Conservation (phyloP, 2,113 vertebrate genomes). For the Serilophus lunatus region DNA sequence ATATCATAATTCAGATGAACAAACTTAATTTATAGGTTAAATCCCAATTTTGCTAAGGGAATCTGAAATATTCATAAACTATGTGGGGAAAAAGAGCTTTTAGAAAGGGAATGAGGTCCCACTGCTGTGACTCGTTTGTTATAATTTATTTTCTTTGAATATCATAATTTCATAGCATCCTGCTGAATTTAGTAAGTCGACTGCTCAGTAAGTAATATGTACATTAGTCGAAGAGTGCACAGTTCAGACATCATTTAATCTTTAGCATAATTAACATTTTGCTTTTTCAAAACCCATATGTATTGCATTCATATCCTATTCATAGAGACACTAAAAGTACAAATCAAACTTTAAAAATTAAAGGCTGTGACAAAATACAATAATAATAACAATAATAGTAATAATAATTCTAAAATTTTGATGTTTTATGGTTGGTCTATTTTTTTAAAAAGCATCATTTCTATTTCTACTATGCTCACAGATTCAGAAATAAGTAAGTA, state of each 20-base stretch:
- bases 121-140: not conserved
- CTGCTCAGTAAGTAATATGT: not conserved
- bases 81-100: accelerated
- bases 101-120: not conserved
- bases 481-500: not conserved
- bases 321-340: not conserved
- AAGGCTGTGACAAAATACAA: not conserved
- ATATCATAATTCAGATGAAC: not conserved
- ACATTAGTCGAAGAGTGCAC: not conserved
- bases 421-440: not conserved
- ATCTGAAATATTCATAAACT: not conserved
- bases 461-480: not conserved
- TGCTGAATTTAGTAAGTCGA: not conserved
- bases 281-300: not conserved
- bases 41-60: not conserved
- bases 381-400: not conserved
- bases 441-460: not conserved
- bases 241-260: not conserved
- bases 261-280: not conserved
- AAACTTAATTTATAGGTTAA: not conserved
- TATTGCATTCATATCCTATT: not conserved
- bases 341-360: not conserved
- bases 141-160: not conserved
- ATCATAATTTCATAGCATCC: not conserved
- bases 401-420: not conserved